phyloP scores from a whole-genome alignment of 2,113 vertebrate species.

The Antigone vipio region DNA sequence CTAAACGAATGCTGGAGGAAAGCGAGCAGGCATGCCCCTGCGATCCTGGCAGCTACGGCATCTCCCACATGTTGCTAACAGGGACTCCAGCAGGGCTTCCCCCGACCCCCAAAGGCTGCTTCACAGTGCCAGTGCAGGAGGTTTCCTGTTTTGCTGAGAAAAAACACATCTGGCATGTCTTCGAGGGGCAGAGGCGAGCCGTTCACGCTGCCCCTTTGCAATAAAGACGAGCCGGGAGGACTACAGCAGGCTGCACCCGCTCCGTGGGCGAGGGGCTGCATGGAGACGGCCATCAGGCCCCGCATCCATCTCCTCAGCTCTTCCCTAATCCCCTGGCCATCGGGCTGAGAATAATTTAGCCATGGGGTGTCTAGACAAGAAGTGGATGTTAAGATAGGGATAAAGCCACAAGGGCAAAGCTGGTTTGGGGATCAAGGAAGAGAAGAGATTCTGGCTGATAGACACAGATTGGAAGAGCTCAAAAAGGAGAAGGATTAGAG shows the following conservation, averaged over 20 bases:
- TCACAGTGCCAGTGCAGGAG: not conserved
- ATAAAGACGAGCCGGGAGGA: fast-evolving
- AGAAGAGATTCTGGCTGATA: not conserved
- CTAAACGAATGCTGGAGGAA: not conserved
- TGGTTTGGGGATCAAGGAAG: not conserved
- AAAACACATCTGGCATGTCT: fast-evolving
- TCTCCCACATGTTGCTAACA: conserved; percentile 3
- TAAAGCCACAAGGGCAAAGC: not conserved
- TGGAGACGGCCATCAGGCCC: not conserved
- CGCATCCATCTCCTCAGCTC: not conserved
- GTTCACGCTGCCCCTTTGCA: not conserved
- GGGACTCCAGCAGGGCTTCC: not conserved
- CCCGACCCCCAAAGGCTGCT: not conserved
- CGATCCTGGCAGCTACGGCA: not conserved
- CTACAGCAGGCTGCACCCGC: not conserved
- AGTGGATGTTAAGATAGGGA: not conserved
- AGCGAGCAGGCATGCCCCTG: not conserved
- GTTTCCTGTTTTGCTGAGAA: not conserved
- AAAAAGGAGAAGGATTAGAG: not conserved
- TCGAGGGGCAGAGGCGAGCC: not conserved
- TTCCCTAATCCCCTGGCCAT: not conserved
- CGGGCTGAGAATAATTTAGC: not conserved
- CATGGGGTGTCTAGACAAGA: not conserved
- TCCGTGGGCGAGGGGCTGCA: not conserved
- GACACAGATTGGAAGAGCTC: not conserved